phyloP scores from a whole-genome alignment of 2,797 vertebrate species.

The Oreochromis mossambicus region DNA sequence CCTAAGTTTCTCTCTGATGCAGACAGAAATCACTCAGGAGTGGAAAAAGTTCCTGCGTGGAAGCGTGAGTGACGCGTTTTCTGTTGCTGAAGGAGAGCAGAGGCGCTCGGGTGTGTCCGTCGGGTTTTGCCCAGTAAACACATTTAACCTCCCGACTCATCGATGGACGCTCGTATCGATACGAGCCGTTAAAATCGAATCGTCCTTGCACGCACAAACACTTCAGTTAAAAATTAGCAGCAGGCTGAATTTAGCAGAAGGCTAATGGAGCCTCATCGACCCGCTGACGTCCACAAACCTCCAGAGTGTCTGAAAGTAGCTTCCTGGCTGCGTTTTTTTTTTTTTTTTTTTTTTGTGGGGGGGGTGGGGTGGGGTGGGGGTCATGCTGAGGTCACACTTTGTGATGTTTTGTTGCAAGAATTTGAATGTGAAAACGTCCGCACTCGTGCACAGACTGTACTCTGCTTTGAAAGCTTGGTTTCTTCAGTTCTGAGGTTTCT shows the following conservation, averaged over 20 bases:
- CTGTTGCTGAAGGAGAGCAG: not conserved
- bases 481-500: not conserved
- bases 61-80: rapidly evolving
- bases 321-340: not conserved
- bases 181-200: not conserved
- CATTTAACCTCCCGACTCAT: not conserved
- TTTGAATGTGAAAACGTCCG: rapidly evolving
- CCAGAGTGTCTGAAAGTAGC: not conserved
- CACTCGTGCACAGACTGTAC: rapidly evolving
- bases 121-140: rapidly evolving
- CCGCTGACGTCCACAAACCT: not conserved
- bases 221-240: not conserved
- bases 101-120: rapidly evolving
- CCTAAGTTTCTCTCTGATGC: not conserved
- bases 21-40: not conserved
- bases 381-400: not conserved
- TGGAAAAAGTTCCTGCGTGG: rapidly evolving
- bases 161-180: not conserved
- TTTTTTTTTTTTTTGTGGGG: too few species aligned
- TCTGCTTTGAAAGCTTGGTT: not conserved
- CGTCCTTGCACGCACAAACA: not conserved
- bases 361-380: not conserved
- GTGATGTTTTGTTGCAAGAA: not conserved
- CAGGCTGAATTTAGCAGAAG: slow-evolving; percentile 37
- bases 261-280: slow-evolving; percentile 11